phyloP scores from a whole-genome alignment of 2,113 vertebrate species.

The Cathartes aura region DNA sequence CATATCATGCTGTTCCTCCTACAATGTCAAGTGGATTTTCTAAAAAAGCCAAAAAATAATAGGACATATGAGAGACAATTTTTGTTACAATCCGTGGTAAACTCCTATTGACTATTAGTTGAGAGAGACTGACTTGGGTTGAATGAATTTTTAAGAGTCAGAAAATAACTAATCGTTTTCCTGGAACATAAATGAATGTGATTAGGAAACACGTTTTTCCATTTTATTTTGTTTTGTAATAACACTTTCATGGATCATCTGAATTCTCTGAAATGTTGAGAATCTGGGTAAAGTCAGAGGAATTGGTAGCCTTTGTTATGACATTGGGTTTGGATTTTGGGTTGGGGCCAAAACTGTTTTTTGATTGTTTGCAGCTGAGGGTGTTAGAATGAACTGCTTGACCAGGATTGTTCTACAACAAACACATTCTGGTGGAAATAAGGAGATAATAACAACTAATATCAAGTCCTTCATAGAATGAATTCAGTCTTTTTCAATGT shows the following conservation, averaged over 20 bases:
- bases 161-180: neutral
- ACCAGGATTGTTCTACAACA: constrained; percentile 45
- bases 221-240: neutral
- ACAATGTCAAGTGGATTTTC: neutral
- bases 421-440: neutral
- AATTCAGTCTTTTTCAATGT: constrained; percentile 11
- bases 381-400: constrained; percentile 34
- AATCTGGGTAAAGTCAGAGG: neutral
- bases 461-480: constrained; percentile 6
- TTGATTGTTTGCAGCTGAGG: constrained; percentile 48
- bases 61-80: fast-evolving
- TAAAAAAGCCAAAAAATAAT: neutral
- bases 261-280: neutral
- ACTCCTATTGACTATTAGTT: neutral
- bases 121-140: neutral
- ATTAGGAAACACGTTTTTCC: neutral
- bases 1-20: neutral
- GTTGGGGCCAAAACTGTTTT: neutral
- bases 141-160: neutral
- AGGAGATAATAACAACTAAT: constrained; percentile 40
- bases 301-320: neutral
- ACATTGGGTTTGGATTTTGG: constrained; percentile 10
- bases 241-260: neutral
- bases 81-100: neutral
- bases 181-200: neutral